phyloP scores from a whole-genome alignment of 2,888 invertebrate species.

The Elysia crispata region DNA sequence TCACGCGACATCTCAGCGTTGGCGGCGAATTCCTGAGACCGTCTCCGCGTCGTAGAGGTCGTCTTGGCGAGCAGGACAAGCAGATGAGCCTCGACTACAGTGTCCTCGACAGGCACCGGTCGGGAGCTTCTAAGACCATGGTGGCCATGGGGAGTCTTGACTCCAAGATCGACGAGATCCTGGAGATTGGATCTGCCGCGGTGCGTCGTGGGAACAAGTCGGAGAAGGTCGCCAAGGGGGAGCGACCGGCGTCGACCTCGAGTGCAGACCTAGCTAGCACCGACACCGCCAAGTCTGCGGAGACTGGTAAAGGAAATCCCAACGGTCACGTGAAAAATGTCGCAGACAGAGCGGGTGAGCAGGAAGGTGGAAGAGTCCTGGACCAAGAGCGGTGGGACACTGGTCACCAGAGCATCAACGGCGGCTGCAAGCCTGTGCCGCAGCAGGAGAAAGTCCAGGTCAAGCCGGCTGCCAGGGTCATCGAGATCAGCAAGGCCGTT shows the following conservation, averaged over 20 bases:
- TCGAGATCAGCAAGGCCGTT: conserved; percentile 44
- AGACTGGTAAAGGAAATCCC: neutral
- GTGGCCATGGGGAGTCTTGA: conserved; percentile 69
- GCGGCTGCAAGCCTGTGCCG: neutral
- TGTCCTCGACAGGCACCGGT: conserved; percentile 50
- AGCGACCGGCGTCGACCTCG: neutral
- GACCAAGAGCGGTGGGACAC: conserved; percentile 43
- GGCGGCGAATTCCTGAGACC: conserved; percentile 55
- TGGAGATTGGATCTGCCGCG: conserved; percentile 62
- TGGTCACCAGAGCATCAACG: conserved; percentile 9
- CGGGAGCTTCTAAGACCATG: conserved; percentile 63
- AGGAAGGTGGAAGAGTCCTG: neutral
- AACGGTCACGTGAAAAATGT: neutral
- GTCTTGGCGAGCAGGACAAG: conserved; percentile 67
- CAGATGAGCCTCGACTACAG: conserved; percentile 74
- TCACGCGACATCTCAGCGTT: conserved; percentile 44
- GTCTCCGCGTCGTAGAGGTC: conserved; percentile 71
- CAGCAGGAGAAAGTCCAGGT: neutral
- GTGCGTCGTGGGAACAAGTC: conserved; percentile 36
- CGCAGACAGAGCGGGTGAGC: neutral
- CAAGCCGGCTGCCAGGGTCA: neutral
- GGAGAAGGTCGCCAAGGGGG: neutral
- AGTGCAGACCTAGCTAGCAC: conserved; percentile 12
- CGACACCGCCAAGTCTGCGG: neutral
- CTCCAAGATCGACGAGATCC: conserved; percentile 76